Percentiles rank a stretch among this genome's conserved stretches.
Conservation (phyloP, 2,888 invertebrate species). For the Diploptera punctata region DNA sequence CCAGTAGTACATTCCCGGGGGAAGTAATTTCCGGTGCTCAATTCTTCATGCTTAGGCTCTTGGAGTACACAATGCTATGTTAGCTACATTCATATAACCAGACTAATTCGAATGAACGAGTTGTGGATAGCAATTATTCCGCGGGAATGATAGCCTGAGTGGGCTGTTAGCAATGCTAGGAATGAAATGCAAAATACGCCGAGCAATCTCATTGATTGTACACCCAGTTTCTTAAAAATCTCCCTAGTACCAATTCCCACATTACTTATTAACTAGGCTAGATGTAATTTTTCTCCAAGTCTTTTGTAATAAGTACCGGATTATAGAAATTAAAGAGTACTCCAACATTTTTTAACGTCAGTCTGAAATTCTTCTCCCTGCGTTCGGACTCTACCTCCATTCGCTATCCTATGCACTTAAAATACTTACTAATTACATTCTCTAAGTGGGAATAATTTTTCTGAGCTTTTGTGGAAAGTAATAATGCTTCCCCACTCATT, state of each 20-base stretch:
- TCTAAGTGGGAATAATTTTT: not conserved
- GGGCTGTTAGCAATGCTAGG: conserved; percentile 19
- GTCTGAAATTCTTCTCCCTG: conserved; percentile 1
- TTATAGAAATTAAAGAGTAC: not conserved
- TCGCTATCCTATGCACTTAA: not conserved
- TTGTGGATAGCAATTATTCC: conserved; percentile 37
- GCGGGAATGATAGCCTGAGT: conserved; percentile 29
- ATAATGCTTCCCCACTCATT: too few relatives aligned
- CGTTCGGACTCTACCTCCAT: not conserved
- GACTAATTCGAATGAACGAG: conserved; percentile 36
- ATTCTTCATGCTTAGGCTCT: not conserved
- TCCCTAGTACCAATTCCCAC: not conserved
- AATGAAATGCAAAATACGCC: conserved; percentile 16
- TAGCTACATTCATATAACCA: conserved; percentile 27
- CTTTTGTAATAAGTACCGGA: not conserved
- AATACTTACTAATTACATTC: conserved; percentile 1
- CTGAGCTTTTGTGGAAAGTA: too few relatives aligned
- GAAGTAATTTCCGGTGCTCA: not conserved
- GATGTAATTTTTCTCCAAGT: too few relatives aligned
- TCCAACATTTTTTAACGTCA: conserved; percentile 6
- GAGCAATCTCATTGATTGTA: not conserved
- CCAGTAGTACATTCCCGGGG: not conserved
- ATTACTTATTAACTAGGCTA: too few relatives aligned
- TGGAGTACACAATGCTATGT: not conserved
- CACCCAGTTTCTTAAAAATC: conserved; percentile 4